Base-by-base conservation (phyloP, 2,888 invertebrate genomes). In the Macropis europaea region DNA sequence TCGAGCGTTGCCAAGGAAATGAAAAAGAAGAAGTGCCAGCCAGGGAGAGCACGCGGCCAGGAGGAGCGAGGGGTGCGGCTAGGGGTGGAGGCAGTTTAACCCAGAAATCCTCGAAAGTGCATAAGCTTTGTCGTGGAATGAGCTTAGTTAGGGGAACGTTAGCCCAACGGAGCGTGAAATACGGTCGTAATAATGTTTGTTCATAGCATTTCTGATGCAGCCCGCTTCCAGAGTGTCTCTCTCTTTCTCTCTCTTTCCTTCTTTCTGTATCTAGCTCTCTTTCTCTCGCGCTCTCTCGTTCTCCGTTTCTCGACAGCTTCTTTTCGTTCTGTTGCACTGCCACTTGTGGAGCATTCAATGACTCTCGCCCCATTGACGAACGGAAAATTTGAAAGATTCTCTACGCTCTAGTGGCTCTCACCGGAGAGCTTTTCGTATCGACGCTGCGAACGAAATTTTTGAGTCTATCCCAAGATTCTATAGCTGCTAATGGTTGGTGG, bases 121-220 rank as follows among this genome's bases (percentile, higher is more conserved):
- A 84, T 78, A 78, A 84, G 84, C 83, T 86, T 84, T 85, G 83
- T 82, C 83, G 76, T 72, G 76, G 67, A 86, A 86, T 82, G 82
- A 84, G 84, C 84, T 86, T 82, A 83, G 83, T 84, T 85, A 83
- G 77, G 73, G 74, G 76, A 66, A 81, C 81, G 82, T 83, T 81
- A 80, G 73, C 73, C 70, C 73, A 68, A 57, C 80, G 72, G 72
- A 70, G 82, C 83, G 79, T 86, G 81, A 86, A 87, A 85, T 83
- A 81, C 76, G 72, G 71, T 63, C 78, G 79, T 85, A 84, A 85
- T 83, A 84, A 82, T 78, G 81, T 82, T 82, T 76, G 78, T 73
- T 74, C 67, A 34, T 64, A 60, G 57, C 45, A 69, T 73, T 74
- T 74, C 67, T 67, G 69, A 72, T 72, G 68, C 67, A 40, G 36